Conservation (phyloP, 2,113 vertebrate species). For the Colistium nudipinnis region DNA sequence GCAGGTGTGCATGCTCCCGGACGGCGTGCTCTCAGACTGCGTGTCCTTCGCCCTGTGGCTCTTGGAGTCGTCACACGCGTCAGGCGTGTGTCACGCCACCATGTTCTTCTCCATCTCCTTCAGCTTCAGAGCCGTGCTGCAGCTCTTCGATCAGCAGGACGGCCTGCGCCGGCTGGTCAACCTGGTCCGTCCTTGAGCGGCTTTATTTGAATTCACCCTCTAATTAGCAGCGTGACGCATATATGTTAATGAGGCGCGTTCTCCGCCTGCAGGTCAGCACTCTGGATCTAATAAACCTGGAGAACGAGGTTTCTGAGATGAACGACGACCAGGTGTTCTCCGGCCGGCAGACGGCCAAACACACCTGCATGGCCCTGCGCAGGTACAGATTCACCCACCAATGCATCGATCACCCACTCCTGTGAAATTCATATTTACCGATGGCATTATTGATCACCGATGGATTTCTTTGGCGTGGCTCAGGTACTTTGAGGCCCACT, state of each 20-base stretch:
- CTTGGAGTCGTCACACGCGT: slow-evolving; percentile 95
- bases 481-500: slow-evolving; percentile 95
- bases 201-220: no score
- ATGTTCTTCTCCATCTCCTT: slow-evolving; percentile 99
- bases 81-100: slow-evolving; percentile 96
- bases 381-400: slow-evolving; percentile 75
- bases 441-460: background rate
- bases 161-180: slow-evolving; percentile 93
- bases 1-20: slow-evolving; percentile 93
- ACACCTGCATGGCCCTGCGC: slow-evolving; percentile 96
- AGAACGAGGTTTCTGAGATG: slow-evolving; percentile 87
- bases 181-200: slow-evolving; percentile 76
- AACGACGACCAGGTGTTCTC: slow-evolving; percentile 97
- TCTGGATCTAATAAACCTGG: slow-evolving; percentile 91
- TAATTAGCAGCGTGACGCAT: no score
- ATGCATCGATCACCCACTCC: no score
- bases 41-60: slow-evolving; percentile 96
- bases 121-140: slow-evolving; percentile 91
- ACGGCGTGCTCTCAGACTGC: slow-evolving; percentile 88
- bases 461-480: background rate
- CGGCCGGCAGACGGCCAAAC: slow-evolving; percentile 93
- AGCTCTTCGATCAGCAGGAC: slow-evolving; percentile 94
- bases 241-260: background rate
- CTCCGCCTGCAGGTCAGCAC: slow-evolving; percentile 87
- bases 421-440: no score